Conservation (phyloP, 1,140 invertebrate species). For the Formica exsecta region DNA sequence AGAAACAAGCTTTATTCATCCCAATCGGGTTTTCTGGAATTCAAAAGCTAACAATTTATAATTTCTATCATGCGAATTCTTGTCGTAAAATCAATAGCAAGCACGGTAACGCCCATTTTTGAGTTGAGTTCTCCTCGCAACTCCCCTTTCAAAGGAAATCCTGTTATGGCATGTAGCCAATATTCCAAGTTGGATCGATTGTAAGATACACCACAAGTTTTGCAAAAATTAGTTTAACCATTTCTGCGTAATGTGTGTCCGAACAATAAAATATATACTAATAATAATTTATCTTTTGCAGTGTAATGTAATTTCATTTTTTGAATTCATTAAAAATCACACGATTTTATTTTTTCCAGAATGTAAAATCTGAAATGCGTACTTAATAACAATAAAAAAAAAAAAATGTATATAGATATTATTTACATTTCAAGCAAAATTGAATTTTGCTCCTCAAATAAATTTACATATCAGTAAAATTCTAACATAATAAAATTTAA, state of each 20-base stretch:
- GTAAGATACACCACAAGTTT: conserved; percentile 37
- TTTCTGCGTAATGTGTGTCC: conserved; percentile 1
- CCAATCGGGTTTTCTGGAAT: not conserved
- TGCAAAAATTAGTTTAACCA: not conserved
- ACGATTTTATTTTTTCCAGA: not conserved
- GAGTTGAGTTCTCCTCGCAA: conserved; percentile 23
- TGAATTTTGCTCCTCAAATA: no score
- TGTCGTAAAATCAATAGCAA: conserved; percentile 26
- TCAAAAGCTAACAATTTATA: not conserved
- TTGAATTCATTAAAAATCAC: not conserved
- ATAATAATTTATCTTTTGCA: no score
- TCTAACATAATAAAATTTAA: no score
- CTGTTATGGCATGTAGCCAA: conserved; percentile 49
- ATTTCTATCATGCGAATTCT: conserved; percentile 23
- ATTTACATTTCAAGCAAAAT: no score
- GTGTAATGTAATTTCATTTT: not conserved
- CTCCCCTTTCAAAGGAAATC: conserved; percentile 19
- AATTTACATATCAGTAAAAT: no score
- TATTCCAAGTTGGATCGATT: conserved; percentile 32
- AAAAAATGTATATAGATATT: not conserved
- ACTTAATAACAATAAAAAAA: not conserved
- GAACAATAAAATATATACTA: not conserved
- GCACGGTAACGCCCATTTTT: conserved; percentile 4
- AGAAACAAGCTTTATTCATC: not conserved
- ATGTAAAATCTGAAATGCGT: not conserved